Evolutionary conservation across 2,888 invertebrate species (phyloP), one percentile per base, ranked within the genome.

Genomic region (Noctua pronuba): DNA sequence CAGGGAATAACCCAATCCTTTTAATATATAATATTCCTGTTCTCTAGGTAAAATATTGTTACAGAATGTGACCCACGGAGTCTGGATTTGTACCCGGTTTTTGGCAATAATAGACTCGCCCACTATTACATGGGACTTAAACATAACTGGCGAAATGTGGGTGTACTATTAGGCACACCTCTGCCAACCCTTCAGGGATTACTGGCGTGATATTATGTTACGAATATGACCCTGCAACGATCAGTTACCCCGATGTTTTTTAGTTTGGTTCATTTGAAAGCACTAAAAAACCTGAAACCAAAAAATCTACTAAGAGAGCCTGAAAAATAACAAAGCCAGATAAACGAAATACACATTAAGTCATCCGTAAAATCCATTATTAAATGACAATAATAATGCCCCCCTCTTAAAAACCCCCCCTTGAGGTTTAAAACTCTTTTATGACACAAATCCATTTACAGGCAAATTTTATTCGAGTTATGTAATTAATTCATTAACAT

Each of bases 401-500:
- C 1, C 2, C 28, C 44, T 69, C 68, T 62, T 77, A 60, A 77
- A 79, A 79, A 58, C 55, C 38, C 11, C 49, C 73, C 49, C 77
- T 28, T 16, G 24, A 72, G 46, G 64, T 65, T 44, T 70, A 77
- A 80, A 81, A 81, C 81, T 77, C 52, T 79, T 87, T 85, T 68
- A 85, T 73, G 73, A 28, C 46, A 70, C 73, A 77, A 88, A 84
- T 78, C 46, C 80, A 84, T 84, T 80, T 82, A 82, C 55, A 66
- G 62, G 64, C 28, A 67, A 24, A 79, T 71, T 87, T 83, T 85
- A 83, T 77, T 75, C 69, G 73, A 65, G 46, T 69, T n/a, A 62
- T 28, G 76, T 70, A 82, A 68, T 83, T 88, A 88, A 87, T 86
- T 81, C 41, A 65, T 41, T 65, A 65, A 72, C 84, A 68, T 85